Conservation (phyloP, 2,888 invertebrate species). For the Malachius bipustulatus region DNA sequence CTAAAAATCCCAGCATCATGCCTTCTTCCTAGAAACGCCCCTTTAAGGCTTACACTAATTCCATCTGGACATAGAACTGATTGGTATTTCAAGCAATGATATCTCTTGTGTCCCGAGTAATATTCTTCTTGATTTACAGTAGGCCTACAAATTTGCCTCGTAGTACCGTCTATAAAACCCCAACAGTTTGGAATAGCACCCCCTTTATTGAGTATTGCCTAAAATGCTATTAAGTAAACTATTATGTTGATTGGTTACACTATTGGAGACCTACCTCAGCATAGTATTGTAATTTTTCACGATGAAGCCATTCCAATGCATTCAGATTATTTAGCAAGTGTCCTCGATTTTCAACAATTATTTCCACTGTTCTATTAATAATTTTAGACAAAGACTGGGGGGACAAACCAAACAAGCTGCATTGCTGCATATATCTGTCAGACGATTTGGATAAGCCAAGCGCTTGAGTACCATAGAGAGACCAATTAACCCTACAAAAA, state of each 20-base stretch:
- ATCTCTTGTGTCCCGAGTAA: conserved; percentile 17
- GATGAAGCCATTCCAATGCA: conserved; percentile 8
- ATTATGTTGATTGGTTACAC: too few relatives aligned
- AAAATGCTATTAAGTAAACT: conserved; percentile 1
- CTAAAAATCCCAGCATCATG: conserved; percentile 20
- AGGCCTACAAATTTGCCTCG: conserved; percentile 17
- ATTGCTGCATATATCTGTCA: too few relatives aligned
- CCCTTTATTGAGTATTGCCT: conserved; percentile 12
- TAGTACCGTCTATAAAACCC: conserved; percentile 18
- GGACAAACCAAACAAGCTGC: too few relatives aligned
- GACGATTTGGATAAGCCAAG: too few relatives aligned
- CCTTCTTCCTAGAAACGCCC: conserved; percentile 15
- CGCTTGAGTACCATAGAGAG: too few relatives aligned
- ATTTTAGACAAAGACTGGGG: too few relatives aligned
- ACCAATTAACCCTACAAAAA: too few relatives aligned
- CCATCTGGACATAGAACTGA: conserved; percentile 20
- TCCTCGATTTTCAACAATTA: conserved; percentile 6
- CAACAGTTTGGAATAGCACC: conserved; percentile 16
- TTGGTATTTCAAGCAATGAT: conserved; percentile 20
- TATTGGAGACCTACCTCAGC: conserved; percentile 10
- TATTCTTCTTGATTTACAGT: conserved; percentile 16
- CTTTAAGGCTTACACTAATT: conserved; percentile 15
- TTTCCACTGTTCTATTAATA: too few relatives aligned
- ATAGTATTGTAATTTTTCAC: conserved; percentile 8
- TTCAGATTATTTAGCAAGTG: conserved; percentile 5